Conservation (phyloP, 2,888 invertebrate genomes). For the Hoplodrina blanda region DNA sequence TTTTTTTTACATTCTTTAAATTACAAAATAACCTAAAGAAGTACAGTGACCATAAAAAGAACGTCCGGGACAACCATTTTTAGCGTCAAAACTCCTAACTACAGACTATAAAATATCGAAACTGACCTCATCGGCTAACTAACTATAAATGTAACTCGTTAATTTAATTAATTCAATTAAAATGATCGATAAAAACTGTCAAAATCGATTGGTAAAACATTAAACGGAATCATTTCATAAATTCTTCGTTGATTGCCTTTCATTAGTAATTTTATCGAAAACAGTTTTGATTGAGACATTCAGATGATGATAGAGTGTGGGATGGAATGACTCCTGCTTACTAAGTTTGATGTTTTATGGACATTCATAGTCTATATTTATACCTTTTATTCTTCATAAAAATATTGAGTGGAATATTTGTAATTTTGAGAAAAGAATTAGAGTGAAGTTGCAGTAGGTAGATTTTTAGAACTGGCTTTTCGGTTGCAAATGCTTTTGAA, state of each 20-base stretch:
- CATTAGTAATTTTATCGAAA: constrained; percentile 50
- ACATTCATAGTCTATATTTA: constrained; percentile 28
- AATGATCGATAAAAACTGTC: constrained; percentile 57
- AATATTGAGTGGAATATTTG: constrained; percentile 13
- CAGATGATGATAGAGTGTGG: constrained; percentile 29
- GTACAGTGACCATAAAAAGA: constrained; percentile 21
- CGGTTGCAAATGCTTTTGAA: background rate
- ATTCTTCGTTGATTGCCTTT: constrained; percentile 56
- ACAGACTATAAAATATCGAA: constrained; percentile 42
- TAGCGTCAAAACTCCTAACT: constrained; percentile 35
- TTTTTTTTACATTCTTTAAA: background rate
- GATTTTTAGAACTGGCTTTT: background rate
- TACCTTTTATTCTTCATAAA: constrained; percentile 18
- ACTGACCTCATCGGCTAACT: constrained; percentile 39
- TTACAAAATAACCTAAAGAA: background rate
- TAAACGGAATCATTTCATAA: constrained; percentile 54
- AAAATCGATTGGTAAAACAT: constrained; percentile 56
- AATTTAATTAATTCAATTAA: constrained; percentile 61
- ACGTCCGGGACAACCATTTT: constrained; percentile 12
- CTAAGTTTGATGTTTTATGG: constrained; percentile 35
- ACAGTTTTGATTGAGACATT: constrained; percentile 59
- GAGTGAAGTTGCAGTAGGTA: background rate
- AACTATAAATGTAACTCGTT: constrained; percentile 49
- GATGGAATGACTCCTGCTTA: constrained; percentile 39
- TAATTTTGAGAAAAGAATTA: constrained; percentile 9